Evolutionary conservation across 2,888 invertebrate species (phyloP).

Genomic region (Candidula unifasciata): DNA sequence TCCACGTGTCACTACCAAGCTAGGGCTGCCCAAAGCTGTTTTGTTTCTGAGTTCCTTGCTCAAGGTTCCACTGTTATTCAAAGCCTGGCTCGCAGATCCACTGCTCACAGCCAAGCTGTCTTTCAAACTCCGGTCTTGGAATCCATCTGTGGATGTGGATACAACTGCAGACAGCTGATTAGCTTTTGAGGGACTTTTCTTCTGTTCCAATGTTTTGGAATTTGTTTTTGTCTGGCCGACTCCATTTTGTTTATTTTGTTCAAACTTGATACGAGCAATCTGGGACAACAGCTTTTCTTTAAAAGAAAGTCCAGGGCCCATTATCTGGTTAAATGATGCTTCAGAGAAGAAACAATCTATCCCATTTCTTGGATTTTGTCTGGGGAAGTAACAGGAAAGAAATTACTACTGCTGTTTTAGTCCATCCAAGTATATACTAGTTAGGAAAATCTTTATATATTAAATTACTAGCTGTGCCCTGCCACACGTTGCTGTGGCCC

Average conservation of each 20-base stretch:
- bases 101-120: neutral
- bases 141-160: neutral
- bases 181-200: neutral
- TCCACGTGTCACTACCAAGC: too few species aligned
- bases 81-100: too few species aligned
- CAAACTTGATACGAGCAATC: slow-evolving; percentile 39
- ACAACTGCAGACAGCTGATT: neutral
- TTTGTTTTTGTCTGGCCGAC: neutral
- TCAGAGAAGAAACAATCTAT: slow-evolving; percentile 62
- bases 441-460: too few species aligned
- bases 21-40: too few species aligned
- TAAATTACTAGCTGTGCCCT: too few species aligned
- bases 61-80: too few species aligned
- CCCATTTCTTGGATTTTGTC: slow-evolving; percentile 61
- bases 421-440: too few species aligned
- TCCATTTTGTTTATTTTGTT: neutral
- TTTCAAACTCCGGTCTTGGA: too few species aligned
- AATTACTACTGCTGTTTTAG: neutral
- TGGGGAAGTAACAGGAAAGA: slow-evolving; percentile 22
- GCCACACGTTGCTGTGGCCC: too few species aligned
- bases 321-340: slow-evolving; percentile 56
- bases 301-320: slow-evolving; percentile 58
- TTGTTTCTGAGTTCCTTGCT: too few species aligned
- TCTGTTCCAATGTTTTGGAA: neutral
- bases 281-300: slow-evolving; percentile 51